Percentiles rank a stretch among this genome's conserved stretches.
These are phyloP conservation scores for Listrodromus nycthemerus DNA, from an alignment of 2,888 invertebrate species.

Conservation along the genomic window DNA sequence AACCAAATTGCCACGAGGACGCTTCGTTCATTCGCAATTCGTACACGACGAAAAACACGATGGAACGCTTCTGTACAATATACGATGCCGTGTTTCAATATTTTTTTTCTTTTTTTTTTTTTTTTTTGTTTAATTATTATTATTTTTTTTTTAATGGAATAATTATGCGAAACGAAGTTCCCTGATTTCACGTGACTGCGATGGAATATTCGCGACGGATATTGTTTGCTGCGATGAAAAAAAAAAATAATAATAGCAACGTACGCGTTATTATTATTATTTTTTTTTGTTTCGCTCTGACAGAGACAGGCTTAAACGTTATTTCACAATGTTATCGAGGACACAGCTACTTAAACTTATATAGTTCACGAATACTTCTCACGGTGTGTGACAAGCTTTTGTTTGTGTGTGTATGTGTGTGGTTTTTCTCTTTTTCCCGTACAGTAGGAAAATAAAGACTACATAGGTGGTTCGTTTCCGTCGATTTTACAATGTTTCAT, in stretches of 20 bases:
- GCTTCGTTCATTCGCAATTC: slow-evolving; percentile 37
- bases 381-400: slow-evolving; percentile 42
- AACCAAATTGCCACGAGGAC: slow-evolving; percentile 35
- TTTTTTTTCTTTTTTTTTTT: slow-evolving; percentile 24
- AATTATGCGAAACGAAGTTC: too few relatives aligned
- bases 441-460: slow-evolving; percentile 44
- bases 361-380: slow-evolving; percentile 61
- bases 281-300: slow-evolving; percentile 39
- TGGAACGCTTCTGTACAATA: slow-evolving; percentile 53
- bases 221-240: slow-evolving; percentile 21
- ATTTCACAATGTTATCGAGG: slow-evolving; percentile 62
- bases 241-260: not conserved
- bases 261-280: slow-evolving; percentile 23
- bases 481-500: slow-evolving; percentile 60
- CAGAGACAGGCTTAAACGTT: slow-evolving; percentile 52
- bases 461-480: slow-evolving; percentile 63
- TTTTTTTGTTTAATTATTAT: not conserved
- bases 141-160: not conserved
- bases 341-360: slow-evolving; percentile 60
- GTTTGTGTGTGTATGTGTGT: too few relatives aligned
- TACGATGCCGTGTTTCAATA: slow-evolving; percentile 44
- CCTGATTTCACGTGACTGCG: too few relatives aligned
- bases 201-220: slow-evolving; percentile 28
- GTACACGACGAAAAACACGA: slow-evolving; percentile 49
- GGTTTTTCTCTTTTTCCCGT: slow-evolving; percentile 27